A percentile compares a stretch with the other conserved stretches of the same genome.
phyloP scores from a whole-genome alignment of 2,888 invertebrate genomes.

The Chirona hameri region DNA sequence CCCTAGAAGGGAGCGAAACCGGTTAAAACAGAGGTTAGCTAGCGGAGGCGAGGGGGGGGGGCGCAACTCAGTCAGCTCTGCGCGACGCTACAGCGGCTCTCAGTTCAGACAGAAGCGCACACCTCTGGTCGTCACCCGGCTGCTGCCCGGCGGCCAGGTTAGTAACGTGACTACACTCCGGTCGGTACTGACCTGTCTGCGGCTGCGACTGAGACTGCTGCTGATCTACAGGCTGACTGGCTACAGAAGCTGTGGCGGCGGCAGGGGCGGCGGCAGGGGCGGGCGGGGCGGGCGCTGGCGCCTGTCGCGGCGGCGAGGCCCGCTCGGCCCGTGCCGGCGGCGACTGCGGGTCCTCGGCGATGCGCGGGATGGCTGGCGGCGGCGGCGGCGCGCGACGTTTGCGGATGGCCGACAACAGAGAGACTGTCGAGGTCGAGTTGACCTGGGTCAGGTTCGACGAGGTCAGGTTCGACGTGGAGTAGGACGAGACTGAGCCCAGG shows the following conservation, averaged over 20 bases:
- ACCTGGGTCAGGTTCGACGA: constrained; percentile 34
- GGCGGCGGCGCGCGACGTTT: constrained; percentile 35
- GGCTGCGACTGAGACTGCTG: background rate
- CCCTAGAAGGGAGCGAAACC: background rate
- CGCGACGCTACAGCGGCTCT: background rate
- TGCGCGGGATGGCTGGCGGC: constrained; percentile 32
- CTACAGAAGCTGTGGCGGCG: background rate
- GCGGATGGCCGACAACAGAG: constrained; percentile 32
- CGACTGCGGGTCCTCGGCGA: constrained; percentile 1
- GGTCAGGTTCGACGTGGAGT: background rate
- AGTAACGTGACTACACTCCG: background rate
- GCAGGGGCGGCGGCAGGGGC: background rate
- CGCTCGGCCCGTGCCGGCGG: background rate
- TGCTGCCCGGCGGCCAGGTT: background rate
- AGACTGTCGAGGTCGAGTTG: constrained; percentile 35
- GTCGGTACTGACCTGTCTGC: background rate
- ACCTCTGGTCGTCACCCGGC: background rate
- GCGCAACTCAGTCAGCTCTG: background rate
- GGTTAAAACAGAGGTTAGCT: background rate
- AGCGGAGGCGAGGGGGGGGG: background rate
- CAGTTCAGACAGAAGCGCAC: background rate
- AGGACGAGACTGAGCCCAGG: constrained; percentile 30
- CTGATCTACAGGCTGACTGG: background rate
- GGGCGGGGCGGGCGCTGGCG: background rate
- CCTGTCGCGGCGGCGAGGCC: constrained; percentile 26